Conservation (phyloP, 1,140 invertebrate species). For the Dendrolimus kikuchii region DNA sequence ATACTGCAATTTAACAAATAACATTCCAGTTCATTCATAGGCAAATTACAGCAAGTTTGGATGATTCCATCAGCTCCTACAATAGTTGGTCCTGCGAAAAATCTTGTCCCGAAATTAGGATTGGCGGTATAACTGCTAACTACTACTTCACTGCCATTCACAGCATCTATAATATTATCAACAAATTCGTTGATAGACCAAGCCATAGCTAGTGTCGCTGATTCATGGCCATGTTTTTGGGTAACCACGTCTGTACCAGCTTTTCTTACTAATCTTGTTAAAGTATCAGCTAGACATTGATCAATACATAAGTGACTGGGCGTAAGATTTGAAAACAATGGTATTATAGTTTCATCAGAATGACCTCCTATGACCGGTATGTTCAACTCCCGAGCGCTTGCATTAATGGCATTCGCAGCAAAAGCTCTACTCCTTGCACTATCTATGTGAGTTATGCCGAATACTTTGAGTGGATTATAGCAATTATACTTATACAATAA, state of each 20-base stretch:
- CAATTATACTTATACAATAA: conserved; percentile 30
- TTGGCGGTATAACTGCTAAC: conserved; percentile 35
- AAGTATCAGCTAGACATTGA: conserved; percentile 25
- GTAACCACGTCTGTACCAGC: conserved; percentile 36
- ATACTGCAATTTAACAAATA: conserved; percentile 24
- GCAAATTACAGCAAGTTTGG: conserved; percentile 24
- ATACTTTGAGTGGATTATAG: conserved; percentile 39
- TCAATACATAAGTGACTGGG: conserved; percentile 22
- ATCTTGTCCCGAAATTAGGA: conserved; percentile 39
- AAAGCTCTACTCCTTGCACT: conserved; percentile 25
- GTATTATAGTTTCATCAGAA: conserved; percentile 40
- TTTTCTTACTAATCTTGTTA: conserved; percentile 36
- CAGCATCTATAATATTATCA: conserved; percentile 27
- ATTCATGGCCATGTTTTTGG: conserved; percentile 29
- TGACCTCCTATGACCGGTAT: conserved; percentile 43
- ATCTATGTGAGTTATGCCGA: conserved; percentile 44
- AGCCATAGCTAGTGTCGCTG: conserved; percentile 29
- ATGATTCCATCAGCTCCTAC: conserved; percentile 32
- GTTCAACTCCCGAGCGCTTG: conserved; percentile 22
- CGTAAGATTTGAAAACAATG: conserved; percentile 40
- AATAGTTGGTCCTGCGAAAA: conserved; percentile 35
- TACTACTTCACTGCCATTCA: conserved; percentile 24
- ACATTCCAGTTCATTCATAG: conserved; percentile 31
- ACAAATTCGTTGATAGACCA: conserved; percentile 40
- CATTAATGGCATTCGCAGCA: conserved; percentile 23